Conservation (phyloP, 2,113 vertebrate genomes). For the Vidua macroura region DNA sequence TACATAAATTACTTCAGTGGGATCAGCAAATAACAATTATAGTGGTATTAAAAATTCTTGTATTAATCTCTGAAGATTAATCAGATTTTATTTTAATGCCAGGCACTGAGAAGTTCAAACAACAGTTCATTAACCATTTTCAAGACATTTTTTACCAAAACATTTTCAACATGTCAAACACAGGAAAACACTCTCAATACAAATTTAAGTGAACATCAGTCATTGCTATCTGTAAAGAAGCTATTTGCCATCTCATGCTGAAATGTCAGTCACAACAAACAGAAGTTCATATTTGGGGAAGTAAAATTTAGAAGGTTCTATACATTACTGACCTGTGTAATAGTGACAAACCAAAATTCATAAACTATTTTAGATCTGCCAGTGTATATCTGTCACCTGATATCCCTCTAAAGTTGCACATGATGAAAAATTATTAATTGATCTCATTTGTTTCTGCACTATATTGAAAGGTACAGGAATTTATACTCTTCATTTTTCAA, state of each 20-base stretch:
- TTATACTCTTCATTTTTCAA: background rate
- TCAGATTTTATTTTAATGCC: background rate
- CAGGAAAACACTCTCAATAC: background rate
- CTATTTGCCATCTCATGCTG: background rate
- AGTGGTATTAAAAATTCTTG: background rate
- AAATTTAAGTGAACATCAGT: background rate
- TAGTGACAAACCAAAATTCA: background rate
- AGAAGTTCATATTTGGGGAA: background rate
- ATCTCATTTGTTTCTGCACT: background rate
- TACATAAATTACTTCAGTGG: background rate
- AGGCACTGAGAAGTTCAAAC: background rate
- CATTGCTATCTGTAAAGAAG: background rate
- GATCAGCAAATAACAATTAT: background rate
- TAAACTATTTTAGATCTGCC: background rate
- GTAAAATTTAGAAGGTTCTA: background rate
- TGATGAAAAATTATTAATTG: background rate
- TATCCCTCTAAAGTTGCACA: background rate
- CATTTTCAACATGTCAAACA: background rate
- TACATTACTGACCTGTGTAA: background rate
- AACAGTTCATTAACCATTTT: background rate
- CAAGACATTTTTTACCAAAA: background rate
- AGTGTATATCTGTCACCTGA: background rate
- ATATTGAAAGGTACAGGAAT: background rate
- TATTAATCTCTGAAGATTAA: background rate
- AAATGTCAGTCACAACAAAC: background rate